Conservation (phyloP, 2,888 invertebrate species). For the Cryptophagus acutangulus region DNA sequence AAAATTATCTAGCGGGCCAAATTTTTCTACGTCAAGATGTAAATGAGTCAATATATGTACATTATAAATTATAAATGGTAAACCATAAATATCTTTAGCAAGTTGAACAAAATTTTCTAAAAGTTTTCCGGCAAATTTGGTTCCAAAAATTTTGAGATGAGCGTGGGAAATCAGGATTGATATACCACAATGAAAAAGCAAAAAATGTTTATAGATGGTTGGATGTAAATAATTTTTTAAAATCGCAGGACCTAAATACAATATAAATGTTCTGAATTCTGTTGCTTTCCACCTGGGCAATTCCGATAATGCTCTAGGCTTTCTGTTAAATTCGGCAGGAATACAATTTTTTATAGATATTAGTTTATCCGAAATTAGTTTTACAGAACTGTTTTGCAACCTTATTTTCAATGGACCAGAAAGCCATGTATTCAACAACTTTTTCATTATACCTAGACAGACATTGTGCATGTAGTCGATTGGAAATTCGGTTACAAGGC, state of each 20-base stretch:
- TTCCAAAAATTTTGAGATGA: neutral
- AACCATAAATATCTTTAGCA: constrained; percentile 8
- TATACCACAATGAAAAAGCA: constrained; percentile 9
- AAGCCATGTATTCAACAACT: constrained; percentile 2
- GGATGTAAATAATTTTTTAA: constrained; percentile 5
- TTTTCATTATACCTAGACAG: constrained; percentile 2
- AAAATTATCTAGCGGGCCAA: constrained; percentile 10
- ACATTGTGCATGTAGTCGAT: constrained; percentile 7
- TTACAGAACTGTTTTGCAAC: neutral
- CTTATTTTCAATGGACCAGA: constrained; percentile 2
- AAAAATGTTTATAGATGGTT: constrained; percentile 8
- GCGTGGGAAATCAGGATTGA: constrained; percentile 5
- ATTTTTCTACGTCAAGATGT: constrained; percentile 9
- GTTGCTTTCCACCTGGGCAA: constrained; percentile 6
- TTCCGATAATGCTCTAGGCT: constrained; percentile 6
- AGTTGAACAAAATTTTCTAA: constrained; percentile 8
- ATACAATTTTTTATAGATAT: constrained; percentile 5
- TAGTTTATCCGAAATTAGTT: neutral
- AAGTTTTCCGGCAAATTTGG: neutral
- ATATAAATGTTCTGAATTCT: constrained; percentile 3
- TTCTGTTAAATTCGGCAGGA: constrained; percentile 10
- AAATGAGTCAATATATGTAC: constrained; percentile 10
- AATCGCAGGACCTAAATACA: constrained; percentile 8
- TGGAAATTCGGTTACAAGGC: neutral
- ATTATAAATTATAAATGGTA: constrained; percentile 8